Evolutionary conservation across 2,797 vertebrate species (phyloP).

Genomic region (Serranus cabrilla): DNA sequence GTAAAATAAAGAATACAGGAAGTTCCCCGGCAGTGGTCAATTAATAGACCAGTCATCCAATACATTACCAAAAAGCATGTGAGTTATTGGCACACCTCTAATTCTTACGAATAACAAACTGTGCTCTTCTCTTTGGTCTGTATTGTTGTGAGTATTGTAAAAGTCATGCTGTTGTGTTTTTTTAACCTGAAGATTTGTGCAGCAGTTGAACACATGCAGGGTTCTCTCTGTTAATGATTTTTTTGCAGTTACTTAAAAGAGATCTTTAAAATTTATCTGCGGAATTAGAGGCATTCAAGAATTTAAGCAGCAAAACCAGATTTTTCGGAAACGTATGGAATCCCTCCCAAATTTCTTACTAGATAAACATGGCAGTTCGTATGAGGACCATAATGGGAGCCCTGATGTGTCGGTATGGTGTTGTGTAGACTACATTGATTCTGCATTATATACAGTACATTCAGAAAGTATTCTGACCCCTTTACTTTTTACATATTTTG

Average conservation of each 20-base stretch:
- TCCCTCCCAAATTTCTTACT: background rate
- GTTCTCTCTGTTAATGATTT: background rate
- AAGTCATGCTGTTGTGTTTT: background rate
- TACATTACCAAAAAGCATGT: background rate
- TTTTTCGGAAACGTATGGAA: background rate
- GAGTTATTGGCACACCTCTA: background rate
- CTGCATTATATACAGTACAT: background rate
- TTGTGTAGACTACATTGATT: background rate
- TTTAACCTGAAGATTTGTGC: background rate
- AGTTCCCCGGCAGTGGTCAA: background rate
- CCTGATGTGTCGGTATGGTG: slow-evolving; percentile 6
- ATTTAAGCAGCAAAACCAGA: background rate
- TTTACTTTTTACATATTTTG: background rate
- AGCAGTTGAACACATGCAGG: background rate
- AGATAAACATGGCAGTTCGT: background rate
- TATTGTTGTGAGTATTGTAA: background rate
- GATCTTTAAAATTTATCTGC: background rate
- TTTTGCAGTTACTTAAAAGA: background rate
- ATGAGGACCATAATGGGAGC: background rate
- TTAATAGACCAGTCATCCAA: background rate
- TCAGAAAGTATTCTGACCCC: no score
- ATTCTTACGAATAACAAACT: background rate
- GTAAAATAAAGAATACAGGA: background rate
- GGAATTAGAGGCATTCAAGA: background rate
- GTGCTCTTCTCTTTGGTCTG: background rate